Percentiles rank a stretch among this genome's conserved stretches.
These are phyloP conservation scores for Drosophila takahashii DNA, from an alignment of 1,140 invertebrate species.

Conservation along the genomic window DNA sequence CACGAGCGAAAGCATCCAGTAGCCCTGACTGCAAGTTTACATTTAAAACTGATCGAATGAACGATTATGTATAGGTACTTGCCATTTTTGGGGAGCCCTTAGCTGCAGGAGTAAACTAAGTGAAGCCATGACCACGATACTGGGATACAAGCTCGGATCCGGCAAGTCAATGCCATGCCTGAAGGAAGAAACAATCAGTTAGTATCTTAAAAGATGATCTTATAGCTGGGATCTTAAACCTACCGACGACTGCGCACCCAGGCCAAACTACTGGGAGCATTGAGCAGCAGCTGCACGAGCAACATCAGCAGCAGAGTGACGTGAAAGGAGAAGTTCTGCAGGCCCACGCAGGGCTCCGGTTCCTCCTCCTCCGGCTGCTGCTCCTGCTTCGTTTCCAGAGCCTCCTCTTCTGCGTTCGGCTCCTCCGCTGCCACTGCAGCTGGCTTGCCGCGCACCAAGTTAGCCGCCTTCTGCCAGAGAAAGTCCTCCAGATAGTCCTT, in stretches of 20 bases:
- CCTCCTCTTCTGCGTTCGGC: not conserved
- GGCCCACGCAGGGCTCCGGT: constrained; percentile 44
- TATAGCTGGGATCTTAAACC: no score
- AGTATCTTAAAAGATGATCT: no score
- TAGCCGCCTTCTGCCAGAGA: constrained; percentile 85
- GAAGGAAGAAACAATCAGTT: not conserved
- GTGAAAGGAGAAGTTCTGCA: constrained; percentile 86
- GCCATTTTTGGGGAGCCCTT: constrained; percentile 75
- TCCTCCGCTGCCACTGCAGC: constrained; percentile 2
- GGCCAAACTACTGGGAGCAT: constrained; percentile 86
- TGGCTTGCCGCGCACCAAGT: constrained; percentile 31
- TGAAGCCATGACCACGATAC: constrained; percentile 48
- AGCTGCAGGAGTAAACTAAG: constrained; percentile 71
- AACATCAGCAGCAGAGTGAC: constrained; percentile 87
- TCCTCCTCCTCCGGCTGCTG: constrained; percentile 5
- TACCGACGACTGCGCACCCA: constrained; percentile 88
- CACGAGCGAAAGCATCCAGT: constrained; percentile 85
- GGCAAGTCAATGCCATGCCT: constrained; percentile 59
- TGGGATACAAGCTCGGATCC: constrained; percentile 66
- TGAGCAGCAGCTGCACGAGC: constrained; percentile 85
- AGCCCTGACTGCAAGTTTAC: constrained; percentile 84
- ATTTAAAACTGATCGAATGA: not conserved
- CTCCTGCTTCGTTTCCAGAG: not conserved
- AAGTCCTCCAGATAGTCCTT: constrained; percentile 90
- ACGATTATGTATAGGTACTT: constrained; percentile 6